Evolutionary conservation across 2,888 invertebrate genomes (phyloP).

Genomic region (Doris montereyensis): DNA sequence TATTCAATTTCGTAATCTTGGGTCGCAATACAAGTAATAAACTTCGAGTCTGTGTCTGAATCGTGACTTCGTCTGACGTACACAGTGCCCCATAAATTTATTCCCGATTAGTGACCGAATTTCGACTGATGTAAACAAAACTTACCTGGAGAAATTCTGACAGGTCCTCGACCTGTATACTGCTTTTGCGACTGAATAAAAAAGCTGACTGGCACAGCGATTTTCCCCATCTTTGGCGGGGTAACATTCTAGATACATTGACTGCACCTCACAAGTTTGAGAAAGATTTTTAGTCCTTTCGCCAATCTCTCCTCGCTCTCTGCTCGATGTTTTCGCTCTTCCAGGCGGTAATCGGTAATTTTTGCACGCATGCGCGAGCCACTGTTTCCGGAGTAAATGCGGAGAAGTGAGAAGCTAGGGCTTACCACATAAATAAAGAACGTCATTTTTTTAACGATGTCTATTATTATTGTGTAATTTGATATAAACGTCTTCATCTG

Average conservation of each 20-base stretch:
- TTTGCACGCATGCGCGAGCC: conserved; percentile 36
- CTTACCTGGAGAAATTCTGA: neutral
- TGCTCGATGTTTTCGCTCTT: too few species aligned
- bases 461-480: too few species aligned
- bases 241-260: conserved; percentile 16
- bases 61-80: neutral
- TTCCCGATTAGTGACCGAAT: conserved; percentile 31
- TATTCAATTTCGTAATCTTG: too few species aligned
- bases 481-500: too few species aligned
- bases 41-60: neutral
- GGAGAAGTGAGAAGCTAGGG: too few species aligned
- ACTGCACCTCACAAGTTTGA: too few species aligned
- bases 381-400: too few species aligned
- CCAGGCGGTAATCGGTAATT: conserved; percentile 20
- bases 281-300: too few species aligned
- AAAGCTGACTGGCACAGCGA: conserved; percentile 35
- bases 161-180: conserved; percentile 35
- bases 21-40: neutral
- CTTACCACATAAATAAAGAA: too few species aligned
- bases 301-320: too few species aligned
- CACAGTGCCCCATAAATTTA: neutral
- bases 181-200: conserved; percentile 34
- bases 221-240: conserved; percentile 38
- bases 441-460: too few species aligned
- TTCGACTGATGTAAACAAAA: neutral